Evolutionary conservation across 64 coral and sea anemone species (phyloP).

Genomic region (Montipora foliosa): DNA sequence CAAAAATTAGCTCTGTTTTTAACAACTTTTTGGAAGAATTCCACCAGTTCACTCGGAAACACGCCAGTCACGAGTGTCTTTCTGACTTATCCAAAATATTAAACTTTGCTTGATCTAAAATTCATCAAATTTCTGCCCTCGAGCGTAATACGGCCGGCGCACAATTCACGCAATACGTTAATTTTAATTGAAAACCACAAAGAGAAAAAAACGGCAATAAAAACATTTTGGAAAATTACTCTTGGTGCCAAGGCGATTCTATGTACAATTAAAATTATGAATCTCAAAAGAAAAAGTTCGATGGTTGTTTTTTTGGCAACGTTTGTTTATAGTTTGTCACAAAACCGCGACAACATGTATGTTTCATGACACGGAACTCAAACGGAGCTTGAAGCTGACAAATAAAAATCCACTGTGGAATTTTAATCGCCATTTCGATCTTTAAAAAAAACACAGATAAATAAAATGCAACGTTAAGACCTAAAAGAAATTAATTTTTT

Average conservation of each 20-base stretch:
- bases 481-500: not conserved
- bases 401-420: conserved; percentile 35
- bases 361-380: conserved; percentile 53
- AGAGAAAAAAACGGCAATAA: not conserved
- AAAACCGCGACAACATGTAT: conserved; percentile 27
- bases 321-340: conserved; percentile 11
- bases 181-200: not conserved
- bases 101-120: conserved; percentile 25
- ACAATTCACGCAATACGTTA: conserved; percentile 40
- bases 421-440: conserved; percentile 40
- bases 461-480: conserved; percentile 16
- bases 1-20: not conserved
- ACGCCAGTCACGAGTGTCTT: not conserved
- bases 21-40: conserved; percentile 1
- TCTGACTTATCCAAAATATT: not conserved
- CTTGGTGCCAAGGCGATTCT: conserved; percentile 29
- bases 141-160: conserved; percentile 21
- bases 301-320: conserved; percentile 14
- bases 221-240: conserved; percentile 19
- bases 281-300: conserved; percentile 15
- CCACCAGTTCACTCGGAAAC: not conserved
- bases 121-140: conserved; percentile 47
- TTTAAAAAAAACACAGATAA: conserved; percentile 15
- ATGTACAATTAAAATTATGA: not conserved
- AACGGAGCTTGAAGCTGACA: conserved; percentile 6